A percentile compares a stretch with the other conserved stretches of the same genome.
Conservation (phyloP, 2,113 vertebrate species). For the Pleuronectes platessa region DNA sequence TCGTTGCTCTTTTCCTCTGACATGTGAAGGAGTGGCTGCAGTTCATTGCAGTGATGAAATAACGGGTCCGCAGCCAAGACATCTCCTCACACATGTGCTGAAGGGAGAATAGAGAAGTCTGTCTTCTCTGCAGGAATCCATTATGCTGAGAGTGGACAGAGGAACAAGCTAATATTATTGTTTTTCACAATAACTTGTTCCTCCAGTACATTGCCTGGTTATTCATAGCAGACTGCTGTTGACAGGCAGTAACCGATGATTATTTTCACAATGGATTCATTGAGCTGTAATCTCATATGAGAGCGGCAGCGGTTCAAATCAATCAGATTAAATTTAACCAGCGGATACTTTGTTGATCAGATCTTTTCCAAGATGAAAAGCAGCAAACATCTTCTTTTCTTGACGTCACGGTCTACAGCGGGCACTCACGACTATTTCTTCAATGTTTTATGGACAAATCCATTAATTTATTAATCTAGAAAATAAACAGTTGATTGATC, state of each 20-base stretch:
- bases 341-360: background rate
- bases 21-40: slow-evolving; percentile 45
- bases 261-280: background rate
- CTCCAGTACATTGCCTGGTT: too few species aligned
- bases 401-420: too few species aligned
- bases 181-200: slow-evolving; percentile 12
- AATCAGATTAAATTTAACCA: background rate
- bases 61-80: slow-evolving; percentile 44
- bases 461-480: too few species aligned
- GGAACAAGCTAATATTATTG: background rate
- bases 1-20: slow-evolving; percentile 10
- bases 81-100: slow-evolving; percentile 52
- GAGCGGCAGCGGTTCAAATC: background rate
- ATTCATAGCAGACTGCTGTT: background rate
- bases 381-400: background rate
- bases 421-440: too few species aligned
- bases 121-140: background rate
- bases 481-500: too few species aligned
- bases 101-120: slow-evolving; percentile 42
- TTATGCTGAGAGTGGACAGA: background rate
- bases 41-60: slow-evolving; percentile 60
- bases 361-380: background rate
- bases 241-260: background rate
- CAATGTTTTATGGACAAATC: too few species aligned
- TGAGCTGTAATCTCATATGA: background rate